phyloP scores from a whole-genome alignment of 2,797 vertebrate genomes.

The Sebastes matsubarae region DNA sequence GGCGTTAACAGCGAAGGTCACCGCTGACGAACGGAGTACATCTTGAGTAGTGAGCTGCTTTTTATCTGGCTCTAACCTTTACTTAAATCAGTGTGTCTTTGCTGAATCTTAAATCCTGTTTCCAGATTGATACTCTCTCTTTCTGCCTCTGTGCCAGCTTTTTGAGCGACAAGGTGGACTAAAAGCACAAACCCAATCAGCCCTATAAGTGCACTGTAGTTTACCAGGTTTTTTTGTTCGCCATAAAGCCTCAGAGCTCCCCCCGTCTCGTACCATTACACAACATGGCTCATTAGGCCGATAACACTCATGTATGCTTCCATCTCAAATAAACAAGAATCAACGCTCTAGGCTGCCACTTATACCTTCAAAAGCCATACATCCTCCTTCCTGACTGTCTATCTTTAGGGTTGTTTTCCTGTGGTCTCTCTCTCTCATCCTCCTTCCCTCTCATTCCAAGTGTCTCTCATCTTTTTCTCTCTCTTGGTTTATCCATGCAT shows the following conservation, averaged over 20 bases:
- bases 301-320: constrained; percentile 55
- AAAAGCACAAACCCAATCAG: constrained; percentile 20
- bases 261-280: constrained; percentile 48
- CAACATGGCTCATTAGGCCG: constrained; percentile 58
- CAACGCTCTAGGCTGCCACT: constrained; percentile 44
- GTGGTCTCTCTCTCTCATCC: constrained; percentile 1
- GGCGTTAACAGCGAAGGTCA: constrained; percentile 6
- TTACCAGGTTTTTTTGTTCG: background rate
- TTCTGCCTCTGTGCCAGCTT: background rate
- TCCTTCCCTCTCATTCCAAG: background rate
- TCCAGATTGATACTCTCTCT: background rate
- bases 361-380: constrained; percentile 45
- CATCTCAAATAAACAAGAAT: constrained; percentile 34
- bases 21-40: background rate
- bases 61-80: constrained; percentile 12
- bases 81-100: constrained; percentile 1
- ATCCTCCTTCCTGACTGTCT: constrained; percentile 35
- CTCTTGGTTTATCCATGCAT: constrained; percentile 15
- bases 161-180: background rate
- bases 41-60: background rate
- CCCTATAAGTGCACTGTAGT: constrained; percentile 10
- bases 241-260: constrained; percentile 29
- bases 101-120: background rate
- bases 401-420: constrained; percentile 51
- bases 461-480: constrained; percentile 1